A percentile compares a stretch with the other conserved stretches of the same genome.
phyloP scores from a whole-genome alignment of 2,888 invertebrate species.

The Agriopis marginaria region DNA sequence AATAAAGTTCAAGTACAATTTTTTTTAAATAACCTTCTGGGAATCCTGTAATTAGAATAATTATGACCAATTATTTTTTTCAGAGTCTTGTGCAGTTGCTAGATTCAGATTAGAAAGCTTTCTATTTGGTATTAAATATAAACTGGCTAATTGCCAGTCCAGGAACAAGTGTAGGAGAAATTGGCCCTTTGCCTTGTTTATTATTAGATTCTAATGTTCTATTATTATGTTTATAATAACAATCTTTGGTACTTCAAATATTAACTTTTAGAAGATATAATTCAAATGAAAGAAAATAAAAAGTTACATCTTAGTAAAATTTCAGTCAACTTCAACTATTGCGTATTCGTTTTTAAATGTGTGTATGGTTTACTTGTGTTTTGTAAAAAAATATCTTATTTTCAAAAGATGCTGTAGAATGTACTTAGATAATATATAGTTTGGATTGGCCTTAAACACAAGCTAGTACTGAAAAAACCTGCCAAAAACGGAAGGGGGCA shows the following conservation, averaged over 20 bases:
- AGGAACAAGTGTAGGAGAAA: slow-evolving; percentile 46
- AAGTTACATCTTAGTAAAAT: background rate
- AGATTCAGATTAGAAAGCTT: slow-evolving; percentile 24
- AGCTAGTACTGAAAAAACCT: too few species aligned
- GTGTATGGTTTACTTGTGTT: too few species aligned
- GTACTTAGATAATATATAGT: too few species aligned
- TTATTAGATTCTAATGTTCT: slow-evolving; percentile 17
- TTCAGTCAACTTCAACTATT: too few species aligned
- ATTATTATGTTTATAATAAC: background rate
- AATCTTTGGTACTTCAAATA: background rate
- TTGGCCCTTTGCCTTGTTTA: slow-evolving; percentile 59
- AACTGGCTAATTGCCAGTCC: slow-evolving; percentile 50
- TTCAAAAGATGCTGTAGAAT: too few species aligned
- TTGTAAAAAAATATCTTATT: too few species aligned
- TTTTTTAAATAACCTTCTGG: too few species aligned
- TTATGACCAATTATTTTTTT: background rate
- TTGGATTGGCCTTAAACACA: too few species aligned
- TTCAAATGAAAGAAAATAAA: background rate
- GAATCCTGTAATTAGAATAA: too few species aligned
- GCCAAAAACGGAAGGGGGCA: too few species aligned
- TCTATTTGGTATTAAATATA: slow-evolving; percentile 38
- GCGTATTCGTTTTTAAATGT: too few species aligned
- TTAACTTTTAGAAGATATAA: background rate
- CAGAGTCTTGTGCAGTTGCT: background rate
- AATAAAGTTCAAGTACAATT: too few species aligned